These are phyloP conservation scores for Seriola rivoliana DNA, from an alignment of 2,113 vertebrate species.

Conservation along the genomic window DNA sequence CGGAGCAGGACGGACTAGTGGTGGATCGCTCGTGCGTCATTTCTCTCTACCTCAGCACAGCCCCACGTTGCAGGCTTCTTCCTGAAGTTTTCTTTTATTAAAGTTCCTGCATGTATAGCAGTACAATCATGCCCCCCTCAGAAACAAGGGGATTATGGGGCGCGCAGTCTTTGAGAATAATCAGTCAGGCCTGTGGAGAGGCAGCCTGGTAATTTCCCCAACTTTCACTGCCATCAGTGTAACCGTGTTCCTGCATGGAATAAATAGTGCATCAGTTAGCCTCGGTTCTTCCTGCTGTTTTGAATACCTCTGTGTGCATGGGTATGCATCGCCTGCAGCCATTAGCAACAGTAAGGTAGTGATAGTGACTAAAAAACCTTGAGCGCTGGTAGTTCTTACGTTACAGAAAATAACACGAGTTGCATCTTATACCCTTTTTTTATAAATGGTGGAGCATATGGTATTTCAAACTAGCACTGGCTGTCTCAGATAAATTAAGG, in stretches of 20 bases:
- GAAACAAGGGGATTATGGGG: constrained; percentile 76
- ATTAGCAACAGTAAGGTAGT: constrained; percentile 22
- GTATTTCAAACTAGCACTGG: not conserved
- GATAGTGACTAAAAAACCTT: not conserved
- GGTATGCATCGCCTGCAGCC: constrained; percentile 31
- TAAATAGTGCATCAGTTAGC: constrained; percentile 55
- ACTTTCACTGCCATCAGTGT: constrained; percentile 56
- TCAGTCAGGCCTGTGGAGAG: constrained; percentile 74
- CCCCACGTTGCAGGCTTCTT: constrained; percentile 45
- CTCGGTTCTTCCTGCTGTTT: constrained; percentile 36
- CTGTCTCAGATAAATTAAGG: not conserved
- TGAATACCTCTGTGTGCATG: constrained; percentile 28
- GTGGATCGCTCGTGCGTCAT: constrained; percentile 58
- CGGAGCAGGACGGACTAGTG: constrained; percentile 34
- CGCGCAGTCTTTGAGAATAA: constrained; percentile 73
- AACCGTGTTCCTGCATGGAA: constrained; percentile 49
- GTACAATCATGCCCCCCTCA: constrained; percentile 63
- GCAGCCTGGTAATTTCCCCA: constrained; percentile 71
- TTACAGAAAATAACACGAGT: not conserved
- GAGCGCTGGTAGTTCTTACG: not conserved
- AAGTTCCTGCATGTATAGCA: constrained; percentile 67
- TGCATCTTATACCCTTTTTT: not conserved
- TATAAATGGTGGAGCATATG: not conserved
- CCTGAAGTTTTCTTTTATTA: constrained; percentile 72
- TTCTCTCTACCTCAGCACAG: constrained; percentile 20